phyloP scores from a whole-genome alignment of 2,113 vertebrate species.

The Phalacrocorax carbo region DNA sequence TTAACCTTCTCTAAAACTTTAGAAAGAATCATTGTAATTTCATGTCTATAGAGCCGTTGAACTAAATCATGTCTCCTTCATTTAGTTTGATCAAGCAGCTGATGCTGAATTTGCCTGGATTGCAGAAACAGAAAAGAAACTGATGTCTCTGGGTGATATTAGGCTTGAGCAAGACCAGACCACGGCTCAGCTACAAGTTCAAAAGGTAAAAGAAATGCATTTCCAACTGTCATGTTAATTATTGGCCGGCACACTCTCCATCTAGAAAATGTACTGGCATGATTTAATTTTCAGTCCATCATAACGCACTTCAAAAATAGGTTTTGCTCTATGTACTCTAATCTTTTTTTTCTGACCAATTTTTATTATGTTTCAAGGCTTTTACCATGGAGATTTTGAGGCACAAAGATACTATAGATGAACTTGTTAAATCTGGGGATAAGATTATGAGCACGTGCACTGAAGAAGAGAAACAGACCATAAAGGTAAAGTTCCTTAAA shows the following conservation, averaged over 20 bases:
- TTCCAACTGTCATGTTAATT: constrained; percentile 57
- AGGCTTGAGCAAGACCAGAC: constrained; percentile 95
- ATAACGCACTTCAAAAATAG: background rate
- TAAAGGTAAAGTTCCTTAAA: constrained; percentile 77
- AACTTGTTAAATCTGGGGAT: constrained; percentile 87
- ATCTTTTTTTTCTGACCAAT: background rate
- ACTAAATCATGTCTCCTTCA: constrained; percentile 56
- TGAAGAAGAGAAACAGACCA: constrained; percentile 83
- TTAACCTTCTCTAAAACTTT: background rate
- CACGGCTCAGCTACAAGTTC: constrained; percentile 89
- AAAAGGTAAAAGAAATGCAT: constrained; percentile 86
- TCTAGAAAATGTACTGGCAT: constrained; percentile 18
- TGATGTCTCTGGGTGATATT: constrained; percentile 88
- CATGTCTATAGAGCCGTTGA: background rate
- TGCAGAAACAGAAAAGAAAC: constrained; percentile 85
- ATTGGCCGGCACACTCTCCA: background rate
- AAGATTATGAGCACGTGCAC: constrained; percentile 84
- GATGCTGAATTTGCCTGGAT: constrained; percentile 90
- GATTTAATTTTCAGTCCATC: constrained; percentile 46
- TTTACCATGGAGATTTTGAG: constrained; percentile 97
- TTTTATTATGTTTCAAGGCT: constrained; percentile 76
- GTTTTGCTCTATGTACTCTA: background rate
- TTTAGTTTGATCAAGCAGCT: constrained; percentile 93
- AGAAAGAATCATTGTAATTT: background rate
- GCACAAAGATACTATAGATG: constrained; percentile 94